Evolutionary conservation across 2,113 vertebrate species (phyloP).

Genomic region (Chelonoidis abingdonii): DNA sequence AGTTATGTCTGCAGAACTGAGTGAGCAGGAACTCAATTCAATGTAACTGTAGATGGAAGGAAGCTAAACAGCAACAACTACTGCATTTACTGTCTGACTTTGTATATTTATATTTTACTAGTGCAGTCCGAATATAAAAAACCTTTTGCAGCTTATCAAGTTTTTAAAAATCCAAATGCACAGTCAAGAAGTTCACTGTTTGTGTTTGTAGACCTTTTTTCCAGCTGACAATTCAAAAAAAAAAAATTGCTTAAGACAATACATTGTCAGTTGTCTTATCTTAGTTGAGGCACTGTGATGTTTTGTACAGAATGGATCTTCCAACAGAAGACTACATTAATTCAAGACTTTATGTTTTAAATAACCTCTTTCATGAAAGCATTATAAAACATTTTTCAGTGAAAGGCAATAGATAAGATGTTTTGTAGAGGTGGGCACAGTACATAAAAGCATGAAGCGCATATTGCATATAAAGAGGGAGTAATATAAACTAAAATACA

Average conservation of each 20-base stretch:
- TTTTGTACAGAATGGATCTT: background rate
- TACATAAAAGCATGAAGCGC: background rate
- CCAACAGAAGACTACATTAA: background rate
- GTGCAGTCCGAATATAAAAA: background rate
- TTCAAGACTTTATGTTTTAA: background rate
- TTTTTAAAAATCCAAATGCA: background rate
- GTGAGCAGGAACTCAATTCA: background rate
- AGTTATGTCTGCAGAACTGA: background rate
- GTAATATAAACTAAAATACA: background rate
- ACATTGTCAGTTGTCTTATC: background rate
- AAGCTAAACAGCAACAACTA: background rate
- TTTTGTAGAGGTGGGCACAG: background rate
- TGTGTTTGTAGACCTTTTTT: background rate
- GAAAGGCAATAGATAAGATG: too few relatives aligned
- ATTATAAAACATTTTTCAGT: background rate
- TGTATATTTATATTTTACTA: background rate
- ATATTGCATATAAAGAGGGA: accelerated
- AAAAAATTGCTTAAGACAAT: background rate
- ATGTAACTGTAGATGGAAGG: background rate
- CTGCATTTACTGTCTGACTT: background rate
- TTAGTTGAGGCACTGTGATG: background rate
- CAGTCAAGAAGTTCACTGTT: background rate
- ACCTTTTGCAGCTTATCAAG: background rate
- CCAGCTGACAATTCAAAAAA: background rate
- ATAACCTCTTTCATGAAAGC: background rate